phyloP scores from a whole-genome alignment of 2,797 vertebrate species.

The Ctenosaura bakeri region DNA sequence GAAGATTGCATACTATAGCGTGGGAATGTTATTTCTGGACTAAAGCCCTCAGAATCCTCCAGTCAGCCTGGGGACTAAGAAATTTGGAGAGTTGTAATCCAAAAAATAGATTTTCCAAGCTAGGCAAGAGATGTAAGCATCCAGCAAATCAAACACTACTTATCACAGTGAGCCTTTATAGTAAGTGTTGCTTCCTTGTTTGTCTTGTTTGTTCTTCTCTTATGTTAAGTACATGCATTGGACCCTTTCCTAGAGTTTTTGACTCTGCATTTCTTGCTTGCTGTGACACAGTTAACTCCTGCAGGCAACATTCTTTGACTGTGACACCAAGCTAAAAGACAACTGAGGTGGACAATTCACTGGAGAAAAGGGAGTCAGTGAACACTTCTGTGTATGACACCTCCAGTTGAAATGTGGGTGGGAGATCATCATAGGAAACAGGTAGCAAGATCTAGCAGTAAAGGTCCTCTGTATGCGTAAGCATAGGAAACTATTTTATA shows the following conservation, averaged over 20 bases:
- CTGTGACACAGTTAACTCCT: not conserved
- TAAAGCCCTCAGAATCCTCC: too few species aligned
- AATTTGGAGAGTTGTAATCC: too few species aligned
- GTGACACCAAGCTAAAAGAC: not conserved
- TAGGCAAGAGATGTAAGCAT: not conserved
- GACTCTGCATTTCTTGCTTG: not conserved
- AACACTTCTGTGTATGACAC: not conserved
- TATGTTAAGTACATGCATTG: not conserved
- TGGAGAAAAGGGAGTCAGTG: not conserved
- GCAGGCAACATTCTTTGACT: not conserved
- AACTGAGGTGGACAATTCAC: not conserved
- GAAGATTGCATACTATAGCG: too few species aligned
- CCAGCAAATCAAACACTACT: not conserved
- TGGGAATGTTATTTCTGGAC: too few species aligned
- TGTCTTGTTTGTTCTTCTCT: slow-evolving; percentile 6
- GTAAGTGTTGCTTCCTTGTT: not conserved
- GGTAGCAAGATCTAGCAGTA: not conserved
- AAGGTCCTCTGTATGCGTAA: not conserved
- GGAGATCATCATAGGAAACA: not conserved
- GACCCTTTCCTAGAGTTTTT: not conserved
- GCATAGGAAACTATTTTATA: not conserved
- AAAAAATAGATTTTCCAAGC: too few species aligned
- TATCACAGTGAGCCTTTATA: not conserved
- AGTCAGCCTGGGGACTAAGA: too few species aligned
- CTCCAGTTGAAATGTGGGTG: not conserved